Conservation (phyloP, 2,797 vertebrate genomes). For the Typhlichthys subterraneus region DNA sequence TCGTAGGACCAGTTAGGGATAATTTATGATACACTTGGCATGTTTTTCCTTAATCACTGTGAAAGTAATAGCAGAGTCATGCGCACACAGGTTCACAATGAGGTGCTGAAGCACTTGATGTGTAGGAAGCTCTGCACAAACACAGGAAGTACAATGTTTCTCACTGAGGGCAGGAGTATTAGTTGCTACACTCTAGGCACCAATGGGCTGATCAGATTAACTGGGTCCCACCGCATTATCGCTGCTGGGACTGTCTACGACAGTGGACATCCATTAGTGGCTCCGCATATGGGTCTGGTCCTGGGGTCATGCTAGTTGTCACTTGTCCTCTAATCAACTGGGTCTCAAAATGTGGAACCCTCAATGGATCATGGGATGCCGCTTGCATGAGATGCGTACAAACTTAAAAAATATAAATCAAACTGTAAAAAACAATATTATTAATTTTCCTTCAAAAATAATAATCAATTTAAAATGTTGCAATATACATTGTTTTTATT, state of each 20-base stretch:
- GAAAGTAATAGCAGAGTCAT: slow-evolving; percentile 66
- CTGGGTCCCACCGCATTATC: slow-evolving; percentile 42
- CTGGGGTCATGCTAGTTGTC: too few species aligned
- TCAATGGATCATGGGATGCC: too few species aligned
- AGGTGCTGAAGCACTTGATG: slow-evolving; percentile 84
- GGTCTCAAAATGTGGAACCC: too few species aligned
- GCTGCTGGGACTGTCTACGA: not conserved
- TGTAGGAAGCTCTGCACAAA: slow-evolving; percentile 97
- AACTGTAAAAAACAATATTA: too few species aligned
- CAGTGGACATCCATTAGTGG: not conserved
- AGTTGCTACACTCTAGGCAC: slow-evolving; percentile 69
- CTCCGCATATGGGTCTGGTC: too few species aligned
- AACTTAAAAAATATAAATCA: too few species aligned
- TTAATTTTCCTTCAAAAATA: too few species aligned
- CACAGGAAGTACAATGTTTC: slow-evolving; percentile 92
- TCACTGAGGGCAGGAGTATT: slow-evolving; percentile 82
- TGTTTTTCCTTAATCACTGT: slow-evolving; percentile 68
- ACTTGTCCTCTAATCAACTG: too few species aligned
- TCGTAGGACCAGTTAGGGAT: slow-evolving; percentile 16
- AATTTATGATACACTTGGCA: slow-evolving; percentile 48
- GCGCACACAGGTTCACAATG: slow-evolving; percentile 71
- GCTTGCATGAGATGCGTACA: too few species aligned
- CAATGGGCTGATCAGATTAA: slow-evolving; percentile 92
- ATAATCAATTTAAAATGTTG: too few species aligned
- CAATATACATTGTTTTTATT: too few species aligned